Base-by-base conservation (phyloP, 2,797 vertebrate species). In the Gadopsis bispinosus region DNA sequence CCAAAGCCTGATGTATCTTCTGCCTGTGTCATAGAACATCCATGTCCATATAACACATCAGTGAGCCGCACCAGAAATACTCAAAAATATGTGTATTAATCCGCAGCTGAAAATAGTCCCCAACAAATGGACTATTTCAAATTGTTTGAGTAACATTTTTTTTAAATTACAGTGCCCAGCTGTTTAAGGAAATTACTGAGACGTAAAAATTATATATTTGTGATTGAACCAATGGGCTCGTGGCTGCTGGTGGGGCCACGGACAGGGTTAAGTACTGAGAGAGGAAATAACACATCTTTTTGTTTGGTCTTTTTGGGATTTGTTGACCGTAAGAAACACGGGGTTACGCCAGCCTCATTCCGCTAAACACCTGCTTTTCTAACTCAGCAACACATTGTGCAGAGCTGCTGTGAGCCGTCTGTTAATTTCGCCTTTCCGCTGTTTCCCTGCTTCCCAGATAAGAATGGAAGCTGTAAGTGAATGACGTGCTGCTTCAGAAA, bases 401-500 rank as follows among this genome's bases (percentile, higher is more conserved):
- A 26, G 43, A 54, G 58, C 35, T 29, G 41, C 39, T 80, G 50
- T 10, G 19, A 17, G 4, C 17, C 35, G 13, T 62, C 51, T 29
- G 8, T 22, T 63, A 5, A 19, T 16, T 37, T 41, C 0, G 0
- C 0, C 10, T 76, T 39, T 39, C 37, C 37, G 11, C 6, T 60
- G 9, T 69, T 35, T 51, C 31, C 0, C 39, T 69, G 48, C 47
- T 67, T 10, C 45, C 1, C 80, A 90, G 85, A 79, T 79, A 48
- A 6, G 12, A 78, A 64, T n/a, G 51, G 72, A 78, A 72, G 72
- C 74, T 75, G 11, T 41, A 58, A 33, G 47, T 62, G 65, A 73
- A 73, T n/a, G 69, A 58, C 4, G 14, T 1, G 56, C 79, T 41
- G 80, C 80, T 81, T 75, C 73, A 65, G 76, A 73, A 55, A 63